Percentiles rank a stretch among this genome's conserved stretches.
These are phyloP conservation scores for Bombus soroeensis DNA, from an alignment of 1,140 invertebrate genomes.

Conservation along the genomic window DNA sequence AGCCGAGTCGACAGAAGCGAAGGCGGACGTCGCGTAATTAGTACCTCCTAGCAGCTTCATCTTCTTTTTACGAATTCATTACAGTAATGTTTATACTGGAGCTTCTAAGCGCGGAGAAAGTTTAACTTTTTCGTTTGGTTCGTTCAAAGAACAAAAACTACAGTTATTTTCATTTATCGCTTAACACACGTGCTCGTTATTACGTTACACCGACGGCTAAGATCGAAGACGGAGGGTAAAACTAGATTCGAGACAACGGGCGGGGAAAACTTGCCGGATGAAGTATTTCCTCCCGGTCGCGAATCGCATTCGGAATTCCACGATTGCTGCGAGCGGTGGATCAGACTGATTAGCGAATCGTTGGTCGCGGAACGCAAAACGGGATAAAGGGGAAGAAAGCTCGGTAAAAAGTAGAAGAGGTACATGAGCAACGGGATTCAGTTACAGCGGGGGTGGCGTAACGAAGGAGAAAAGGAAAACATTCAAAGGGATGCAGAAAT, in stretches of 20 bases:
- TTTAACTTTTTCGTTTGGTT: too few relatives aligned
- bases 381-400: not conserved
- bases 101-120: too few relatives aligned
- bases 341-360: slow-evolving; percentile 73
- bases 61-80: not conserved
- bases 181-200: too few relatives aligned
- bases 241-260: too few relatives aligned
- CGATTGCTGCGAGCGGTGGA: slow-evolving; percentile 57
- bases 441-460: not conserved
- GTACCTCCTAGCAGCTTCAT: slow-evolving; percentile 39
- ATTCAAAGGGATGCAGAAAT: slow-evolving; percentile 14
- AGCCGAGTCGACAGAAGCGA: slow-evolving; percentile 48
- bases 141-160: too few relatives aligned
- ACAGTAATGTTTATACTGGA: too few relatives aligned
- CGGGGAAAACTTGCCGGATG: not conserved
- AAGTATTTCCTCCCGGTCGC: not conserved
- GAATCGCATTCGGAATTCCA: slow-evolving; percentile 73
- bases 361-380: not conserved
- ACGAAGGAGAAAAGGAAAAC: slow-evolving; percentile 26
- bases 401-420: not conserved
- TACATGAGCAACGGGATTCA: not conserved
- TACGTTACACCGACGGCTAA: too few relatives aligned
- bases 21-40: slow-evolving; percentile 57
- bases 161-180: too few relatives aligned
- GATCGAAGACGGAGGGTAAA: too few relatives aligned